Evolutionary conservation across 2,888 invertebrate species (phyloP).

Genomic region (Erebia palarica): DNA sequence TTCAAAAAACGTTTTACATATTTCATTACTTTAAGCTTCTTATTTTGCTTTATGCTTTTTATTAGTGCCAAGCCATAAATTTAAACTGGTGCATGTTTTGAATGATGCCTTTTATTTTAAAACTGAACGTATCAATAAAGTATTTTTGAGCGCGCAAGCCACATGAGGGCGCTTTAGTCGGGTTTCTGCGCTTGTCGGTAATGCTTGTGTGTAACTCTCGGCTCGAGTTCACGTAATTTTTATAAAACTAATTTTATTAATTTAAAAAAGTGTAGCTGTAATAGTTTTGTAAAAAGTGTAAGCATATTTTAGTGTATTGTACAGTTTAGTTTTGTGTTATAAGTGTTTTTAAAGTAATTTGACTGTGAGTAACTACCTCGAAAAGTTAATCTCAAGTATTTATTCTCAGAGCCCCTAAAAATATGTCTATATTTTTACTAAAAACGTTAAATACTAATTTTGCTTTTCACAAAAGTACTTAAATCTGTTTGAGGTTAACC

Average conservation of each 20-base stretch:
- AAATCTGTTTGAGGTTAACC: not conserved
- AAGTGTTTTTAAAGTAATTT: constrained; percentile 55
- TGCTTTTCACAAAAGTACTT: not conserved
- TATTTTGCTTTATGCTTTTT: not conserved
- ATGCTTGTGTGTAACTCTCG: constrained; percentile 63
- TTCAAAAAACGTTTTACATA: no score
- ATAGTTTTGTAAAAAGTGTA: constrained; percentile 37
- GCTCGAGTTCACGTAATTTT: constrained; percentile 69
- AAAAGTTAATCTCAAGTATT: not conserved
- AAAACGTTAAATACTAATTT: not conserved
- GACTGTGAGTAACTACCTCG: constrained; percentile 59
- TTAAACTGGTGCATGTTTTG: constrained; percentile 16
- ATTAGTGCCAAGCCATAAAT: no score
- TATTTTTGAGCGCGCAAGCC: constrained; percentile 56
- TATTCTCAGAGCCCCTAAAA: constrained; percentile 10
- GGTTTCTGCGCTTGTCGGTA: constrained; percentile 77
- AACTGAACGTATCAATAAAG: constrained; percentile 43
- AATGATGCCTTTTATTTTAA: constrained; percentile 32
- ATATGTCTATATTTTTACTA: not conserved
- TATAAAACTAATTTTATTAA: constrained; percentile 51
- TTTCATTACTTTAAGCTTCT: no score
- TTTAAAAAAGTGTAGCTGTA: constrained; percentile 39
- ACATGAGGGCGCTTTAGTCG: constrained; percentile 69
- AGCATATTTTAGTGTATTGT: constrained; percentile 59
- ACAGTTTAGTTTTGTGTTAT: constrained; percentile 50